phyloP scores from a whole-genome alignment of 2,113 vertebrate genomes.

The Galemys pyrenaicus region DNA sequence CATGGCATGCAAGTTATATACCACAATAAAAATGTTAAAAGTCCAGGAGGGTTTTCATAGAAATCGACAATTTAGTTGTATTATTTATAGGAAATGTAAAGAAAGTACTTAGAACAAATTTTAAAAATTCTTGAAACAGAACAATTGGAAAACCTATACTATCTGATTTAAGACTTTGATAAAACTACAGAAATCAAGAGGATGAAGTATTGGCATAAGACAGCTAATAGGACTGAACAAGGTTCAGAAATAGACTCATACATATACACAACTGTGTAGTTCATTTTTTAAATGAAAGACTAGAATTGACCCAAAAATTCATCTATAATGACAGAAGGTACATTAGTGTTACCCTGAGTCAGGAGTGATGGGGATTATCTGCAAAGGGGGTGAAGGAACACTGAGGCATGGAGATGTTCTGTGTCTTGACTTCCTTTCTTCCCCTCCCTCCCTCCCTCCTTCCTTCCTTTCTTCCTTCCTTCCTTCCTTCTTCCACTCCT shows the following conservation, averaged over 20 bases:
- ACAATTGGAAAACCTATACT: neutral
- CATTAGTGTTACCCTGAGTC: neutral
- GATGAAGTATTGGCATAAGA: neutral
- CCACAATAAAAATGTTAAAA: neutral
- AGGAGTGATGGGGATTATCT: neutral
- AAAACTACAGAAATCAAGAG: neutral
- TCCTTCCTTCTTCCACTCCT: too few species aligned
- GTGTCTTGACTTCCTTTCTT: neutral
- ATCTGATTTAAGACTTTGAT: neutral
- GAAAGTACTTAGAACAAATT: neutral
- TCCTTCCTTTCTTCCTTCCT: neutral
- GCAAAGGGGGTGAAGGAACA: too few species aligned
- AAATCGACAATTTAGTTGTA: neutral
- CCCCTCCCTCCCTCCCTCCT: neutral
- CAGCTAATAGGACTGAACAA: neutral
- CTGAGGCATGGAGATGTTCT: neutral
- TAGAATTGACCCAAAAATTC: neutral
- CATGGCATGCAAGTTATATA: neutral
- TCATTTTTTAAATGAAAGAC: neutral
- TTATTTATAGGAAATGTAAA: conserved; percentile 2
- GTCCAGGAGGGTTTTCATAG: neutral
- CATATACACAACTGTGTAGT: neutral
- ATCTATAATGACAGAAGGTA: neutral
- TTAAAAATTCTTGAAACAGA: neutral
- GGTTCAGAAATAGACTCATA: neutral